A percentile compares a stretch with the other conserved stretches of the same genome.
These are phyloP conservation scores for Cyaniris semiargus DNA, from an alignment of 2,888 invertebrate species.

Conservation along the genomic window DNA sequence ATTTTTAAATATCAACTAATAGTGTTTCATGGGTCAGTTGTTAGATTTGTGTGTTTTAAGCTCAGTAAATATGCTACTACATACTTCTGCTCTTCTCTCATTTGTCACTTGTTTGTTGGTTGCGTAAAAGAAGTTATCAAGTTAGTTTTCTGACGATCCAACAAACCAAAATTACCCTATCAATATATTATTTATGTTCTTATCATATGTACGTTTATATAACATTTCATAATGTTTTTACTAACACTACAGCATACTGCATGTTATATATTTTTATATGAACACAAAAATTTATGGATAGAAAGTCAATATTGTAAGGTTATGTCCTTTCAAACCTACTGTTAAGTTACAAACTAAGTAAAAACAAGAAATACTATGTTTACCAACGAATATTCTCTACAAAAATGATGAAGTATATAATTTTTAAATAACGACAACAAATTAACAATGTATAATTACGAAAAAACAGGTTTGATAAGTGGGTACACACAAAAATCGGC, in stretches of 20 bases:
- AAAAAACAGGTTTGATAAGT: conserved; percentile 43
- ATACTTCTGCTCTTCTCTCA: no score
- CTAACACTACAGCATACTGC: background rate
- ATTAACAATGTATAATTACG: conserved; percentile 36
- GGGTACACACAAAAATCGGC: conserved; percentile 46
- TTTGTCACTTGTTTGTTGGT: background rate
- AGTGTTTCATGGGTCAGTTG: background rate
- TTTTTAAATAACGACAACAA: conserved; percentile 11
- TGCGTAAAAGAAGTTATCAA: background rate
- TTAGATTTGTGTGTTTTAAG: background rate
- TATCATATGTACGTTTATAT: conserved; percentile 10
- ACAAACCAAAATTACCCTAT: background rate
- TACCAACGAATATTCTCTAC: background rate
- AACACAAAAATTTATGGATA: background rate
- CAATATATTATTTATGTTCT: background rate
- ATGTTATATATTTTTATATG: background rate
- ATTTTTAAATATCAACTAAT: no score
- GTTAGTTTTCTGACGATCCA: background rate
- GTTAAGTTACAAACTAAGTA: background rate
- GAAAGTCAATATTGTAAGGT: conserved; percentile 15
- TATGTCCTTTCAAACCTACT: background rate
- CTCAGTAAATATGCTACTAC: background rate
- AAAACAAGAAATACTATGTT: background rate
- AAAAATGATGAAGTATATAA: background rate
- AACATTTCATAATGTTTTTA: background rate